Evolutionary conservation across 2,888 invertebrate genomes (phyloP).

Genomic region (Ectemnius lituratus): DNA sequence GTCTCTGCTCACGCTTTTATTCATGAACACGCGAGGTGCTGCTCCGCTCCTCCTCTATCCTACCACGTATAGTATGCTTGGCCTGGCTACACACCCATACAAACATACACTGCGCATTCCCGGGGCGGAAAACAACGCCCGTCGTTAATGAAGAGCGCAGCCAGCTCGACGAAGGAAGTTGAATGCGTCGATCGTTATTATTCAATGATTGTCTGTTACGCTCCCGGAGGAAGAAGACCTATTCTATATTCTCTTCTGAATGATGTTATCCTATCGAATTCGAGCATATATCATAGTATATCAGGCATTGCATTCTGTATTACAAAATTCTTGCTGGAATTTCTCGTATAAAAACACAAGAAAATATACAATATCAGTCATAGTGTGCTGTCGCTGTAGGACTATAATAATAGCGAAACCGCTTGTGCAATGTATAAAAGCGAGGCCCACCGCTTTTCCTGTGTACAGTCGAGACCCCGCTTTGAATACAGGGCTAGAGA

Average conservation of each 20-base stretch:
- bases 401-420: slow-evolving; percentile 61
- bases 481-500: slow-evolving; percentile 70
- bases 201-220: slow-evolving; percentile 22
- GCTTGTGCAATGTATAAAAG: slow-evolving; percentile 59
- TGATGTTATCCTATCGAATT: too few relatives aligned
- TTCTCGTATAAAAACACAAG: background rate
- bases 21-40: slow-evolving; percentile 53
- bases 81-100: background rate
- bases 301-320: too few relatives aligned
- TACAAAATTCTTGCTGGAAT: background rate
- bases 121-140: slow-evolving; percentile 27
- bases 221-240: background rate
- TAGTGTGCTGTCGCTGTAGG: slow-evolving; percentile 33
- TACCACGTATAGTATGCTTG: background rate
- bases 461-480: slow-evolving; percentile 60
- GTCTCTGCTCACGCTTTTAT: slow-evolving; percentile 57
- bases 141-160: slow-evolving; percentile 42
- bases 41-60: slow-evolving; percentile 17
- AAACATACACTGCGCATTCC: slow-evolving; percentile 24
- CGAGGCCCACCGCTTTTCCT: slow-evolving; percentile 64
- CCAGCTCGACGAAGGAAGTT: slow-evolving; percentile 12
- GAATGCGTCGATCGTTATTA: slow-evolving; percentile 20
- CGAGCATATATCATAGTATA: too few relatives aligned
- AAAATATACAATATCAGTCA: slow-evolving; percentile 14
- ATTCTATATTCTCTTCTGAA: background rate